phyloP scores from a whole-genome alignment of 2,113 vertebrate species.

The Vombatus ursinus region DNA sequence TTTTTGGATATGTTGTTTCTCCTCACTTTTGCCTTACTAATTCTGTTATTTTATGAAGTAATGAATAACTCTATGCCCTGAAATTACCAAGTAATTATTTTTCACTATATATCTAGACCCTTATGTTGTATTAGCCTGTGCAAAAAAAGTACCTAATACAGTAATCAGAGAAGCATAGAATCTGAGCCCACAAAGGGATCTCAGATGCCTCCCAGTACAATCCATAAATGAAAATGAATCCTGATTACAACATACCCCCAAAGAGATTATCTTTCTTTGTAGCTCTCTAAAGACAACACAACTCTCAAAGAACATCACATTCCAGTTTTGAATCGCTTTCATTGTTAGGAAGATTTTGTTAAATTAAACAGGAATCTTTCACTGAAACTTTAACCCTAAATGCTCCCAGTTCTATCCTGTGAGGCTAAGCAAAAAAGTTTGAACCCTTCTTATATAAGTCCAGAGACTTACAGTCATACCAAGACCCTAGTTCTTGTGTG shows the following conservation, averaged over 20 bases:
- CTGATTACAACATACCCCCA: background rate
- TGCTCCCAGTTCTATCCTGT: too few species aligned
- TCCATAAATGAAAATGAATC: background rate
- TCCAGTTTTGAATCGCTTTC: too few species aligned
- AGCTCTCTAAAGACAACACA: too few species aligned
- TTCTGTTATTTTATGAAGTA: background rate
- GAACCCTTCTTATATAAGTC: background rate
- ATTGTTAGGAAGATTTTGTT: too few species aligned
- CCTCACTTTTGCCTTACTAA: background rate
- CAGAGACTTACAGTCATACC: background rate
- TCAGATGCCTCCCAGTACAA: background rate
- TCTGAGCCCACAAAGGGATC: background rate
- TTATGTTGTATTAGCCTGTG: too few species aligned
- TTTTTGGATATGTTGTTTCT: background rate
- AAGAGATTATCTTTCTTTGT: background rate
- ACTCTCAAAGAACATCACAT: too few species aligned
- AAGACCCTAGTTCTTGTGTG: background rate
- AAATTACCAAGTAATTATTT: too few species aligned
- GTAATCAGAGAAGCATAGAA: background rate
- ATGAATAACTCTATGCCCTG: background rate
- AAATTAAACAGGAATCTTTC: too few species aligned
- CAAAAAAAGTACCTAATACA: background rate
- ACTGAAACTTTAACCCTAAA: too few species aligned
- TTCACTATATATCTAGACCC: too few species aligned
- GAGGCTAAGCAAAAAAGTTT: too few species aligned